Evolutionary conservation across 2,797 vertebrate species (phyloP).

Genomic region (Liasis olivaceus): DNA sequence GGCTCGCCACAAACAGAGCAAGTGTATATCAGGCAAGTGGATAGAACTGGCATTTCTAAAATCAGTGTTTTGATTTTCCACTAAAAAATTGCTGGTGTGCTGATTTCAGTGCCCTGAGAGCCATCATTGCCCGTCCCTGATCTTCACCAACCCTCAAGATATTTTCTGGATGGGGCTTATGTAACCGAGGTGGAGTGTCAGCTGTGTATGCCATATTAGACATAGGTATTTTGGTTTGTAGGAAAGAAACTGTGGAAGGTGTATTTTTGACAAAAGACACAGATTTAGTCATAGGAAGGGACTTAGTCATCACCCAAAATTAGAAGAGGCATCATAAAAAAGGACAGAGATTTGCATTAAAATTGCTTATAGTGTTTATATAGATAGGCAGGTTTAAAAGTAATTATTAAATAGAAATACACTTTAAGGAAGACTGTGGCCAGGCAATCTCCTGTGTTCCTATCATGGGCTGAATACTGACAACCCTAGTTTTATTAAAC

Average conservation of each 20-base stretch:
- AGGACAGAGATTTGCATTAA: background rate
- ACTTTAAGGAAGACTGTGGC: background rate
- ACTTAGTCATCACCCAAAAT: background rate
- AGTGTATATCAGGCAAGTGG: background rate
- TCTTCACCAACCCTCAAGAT: background rate
- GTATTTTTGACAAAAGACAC: background rate
- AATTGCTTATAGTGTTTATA: background rate
- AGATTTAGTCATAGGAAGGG: background rate
- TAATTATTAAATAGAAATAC: background rate
- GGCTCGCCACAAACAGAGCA: background rate
- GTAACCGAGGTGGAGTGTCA: background rate
- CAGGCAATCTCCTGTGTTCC: background rate
- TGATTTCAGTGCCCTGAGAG: background rate
- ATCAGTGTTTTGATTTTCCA: background rate
- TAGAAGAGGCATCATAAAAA: background rate
- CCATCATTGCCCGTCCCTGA: background rate
- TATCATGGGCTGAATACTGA: background rate
- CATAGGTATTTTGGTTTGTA: background rate
- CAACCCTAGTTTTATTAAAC: background rate
- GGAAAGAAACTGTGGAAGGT: background rate
- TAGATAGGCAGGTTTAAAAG: background rate
- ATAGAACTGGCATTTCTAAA: background rate
- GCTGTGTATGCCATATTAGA: background rate
- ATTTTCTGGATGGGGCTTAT: background rate
- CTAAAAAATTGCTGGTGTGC: background rate